Evolutionary conservation across 2,888 invertebrate species (phyloP), one percentile per base, ranked within the genome.

Genomic region (Mimumesa dahlbomi): DNA sequence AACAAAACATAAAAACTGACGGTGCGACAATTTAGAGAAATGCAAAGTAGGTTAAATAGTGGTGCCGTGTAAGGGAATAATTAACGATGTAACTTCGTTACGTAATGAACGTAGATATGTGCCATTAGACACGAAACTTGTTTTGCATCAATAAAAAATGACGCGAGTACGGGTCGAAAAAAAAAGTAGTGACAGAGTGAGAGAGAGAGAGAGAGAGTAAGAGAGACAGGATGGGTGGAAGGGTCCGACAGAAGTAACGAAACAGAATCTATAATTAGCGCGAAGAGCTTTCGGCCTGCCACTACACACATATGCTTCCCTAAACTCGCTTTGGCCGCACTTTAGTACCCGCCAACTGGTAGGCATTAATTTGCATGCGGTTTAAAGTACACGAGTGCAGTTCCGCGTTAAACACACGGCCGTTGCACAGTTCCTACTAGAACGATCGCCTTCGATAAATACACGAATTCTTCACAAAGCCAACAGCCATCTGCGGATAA

Each of bases 261-360:
- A 50, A 25, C 36, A 36, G 59, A 65, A 65, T 59, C 46, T 52
- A 59, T 65, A 65, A 65, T 65, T 65, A 65, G 31, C 52, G 19
- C 36, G 45, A 58, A 52, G 46, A 46, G 65, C 49, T 42, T 40
- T 31, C 49, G 38, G 29, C 21, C 16, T 9, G 58, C 49, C 29
- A 19, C 52, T 59, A 52, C 52, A 19, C 38, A 29, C 59, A 45
- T 58, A 52, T 52, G 64, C 49, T 19, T 16, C 42, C 7, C 50
- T 21, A 16, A 6, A 40, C 18, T 40, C 16, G 4, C 40, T 3
- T 53, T 43, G 1, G 16, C 5, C 22, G 7, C 36, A 46, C 62
- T 71, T 68, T 68, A 71, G 52, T 68, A 40, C 38, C n/a, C 21
- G 22, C 48, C 56, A 46, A 36, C 21, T 29, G 36, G 62, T 43